Conservation (phyloP, 2,888 invertebrate species). For the Caradrina clavipalpis region DNA sequence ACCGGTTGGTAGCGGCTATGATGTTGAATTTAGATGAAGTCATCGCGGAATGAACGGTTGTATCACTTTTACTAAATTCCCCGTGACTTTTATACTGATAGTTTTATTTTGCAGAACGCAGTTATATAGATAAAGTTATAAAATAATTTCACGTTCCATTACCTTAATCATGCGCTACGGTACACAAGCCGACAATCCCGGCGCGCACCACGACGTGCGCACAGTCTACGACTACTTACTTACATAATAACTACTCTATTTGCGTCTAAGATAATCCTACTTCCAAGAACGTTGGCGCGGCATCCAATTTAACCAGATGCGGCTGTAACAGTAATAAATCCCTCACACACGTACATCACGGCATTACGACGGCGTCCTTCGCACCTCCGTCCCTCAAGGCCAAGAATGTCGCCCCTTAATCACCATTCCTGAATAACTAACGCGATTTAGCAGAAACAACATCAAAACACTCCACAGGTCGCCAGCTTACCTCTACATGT, state of each 20-base stretch:
- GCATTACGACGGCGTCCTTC: slow-evolving; percentile 11
- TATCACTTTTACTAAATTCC: too few relatives aligned
- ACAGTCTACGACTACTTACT: neutral
- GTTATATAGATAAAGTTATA: too few relatives aligned
- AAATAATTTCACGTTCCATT: neutral
- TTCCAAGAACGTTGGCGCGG: neutral
- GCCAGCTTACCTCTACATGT: slow-evolving; percentile 35
- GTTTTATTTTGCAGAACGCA: too few relatives aligned
- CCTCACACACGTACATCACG: slow-evolving; percentile 5
- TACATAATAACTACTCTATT: slow-evolving; percentile 4
- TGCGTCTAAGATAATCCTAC: slow-evolving; percentile 13
- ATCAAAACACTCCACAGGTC: slow-evolving; percentile 58
- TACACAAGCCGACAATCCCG: neutral
- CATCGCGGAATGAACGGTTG: too few relatives aligned
- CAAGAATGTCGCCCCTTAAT: slow-evolving; percentile 40
- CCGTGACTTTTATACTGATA: too few relatives aligned
- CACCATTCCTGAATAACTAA: slow-evolving; percentile 42
- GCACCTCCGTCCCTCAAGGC: slow-evolving; percentile 27
- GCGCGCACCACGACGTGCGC: neutral
- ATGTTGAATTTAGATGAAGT: too few relatives aligned
- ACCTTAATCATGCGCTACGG: neutral
- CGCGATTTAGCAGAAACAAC: slow-evolving; percentile 46
- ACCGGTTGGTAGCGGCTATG: too few relatives aligned
- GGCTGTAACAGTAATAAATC: slow-evolving; percentile 30
- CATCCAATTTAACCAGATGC: slow-evolving; percentile 11